Percentiles rank a stretch among this genome's conserved stretches.
Evolutionary conservation across 1,140 invertebrate species (phyloP).

Genomic region (Eriocheir sinensis): DNA sequence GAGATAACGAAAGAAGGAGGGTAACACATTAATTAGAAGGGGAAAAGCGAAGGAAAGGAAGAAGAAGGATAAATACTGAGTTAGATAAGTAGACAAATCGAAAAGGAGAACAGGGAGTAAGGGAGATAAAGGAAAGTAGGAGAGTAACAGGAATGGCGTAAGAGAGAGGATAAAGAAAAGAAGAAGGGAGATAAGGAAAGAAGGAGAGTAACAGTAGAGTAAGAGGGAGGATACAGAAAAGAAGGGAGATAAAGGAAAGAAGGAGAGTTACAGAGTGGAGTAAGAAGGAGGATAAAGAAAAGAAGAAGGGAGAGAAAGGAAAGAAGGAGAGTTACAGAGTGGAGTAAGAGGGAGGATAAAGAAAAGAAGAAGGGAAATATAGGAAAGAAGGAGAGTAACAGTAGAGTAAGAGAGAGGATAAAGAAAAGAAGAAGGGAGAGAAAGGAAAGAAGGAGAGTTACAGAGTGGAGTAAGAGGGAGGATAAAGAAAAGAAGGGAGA

Average conservation of each 20-base stretch:
- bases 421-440: background rate
- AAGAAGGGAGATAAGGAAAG: too few species aligned
- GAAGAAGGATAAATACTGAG: too few species aligned
- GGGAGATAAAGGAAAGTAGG: too few species aligned
- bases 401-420: background rate
- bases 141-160: too few species aligned
- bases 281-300: background rate
- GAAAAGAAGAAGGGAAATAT: background rate
- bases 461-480: background rate
- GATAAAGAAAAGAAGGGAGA: background rate
- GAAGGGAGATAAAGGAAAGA: conserved; percentile 39
- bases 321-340: background rate
- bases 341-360: background rate
- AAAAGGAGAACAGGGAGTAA: too few species aligned
- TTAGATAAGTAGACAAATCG: too few species aligned
- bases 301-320: background rate
- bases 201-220: too few species aligned
- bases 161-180: too few species aligned
- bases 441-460: background rate
- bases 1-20: too few species aligned
- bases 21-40: too few species aligned
- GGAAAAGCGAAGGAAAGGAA: too few species aligned
- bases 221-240: too few species aligned
- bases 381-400: background rate
- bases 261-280: conserved; percentile 23